Evolutionary conservation across 2,888 invertebrate genomes (phyloP).

Genomic region (Sesia bembeciformis): DNA sequence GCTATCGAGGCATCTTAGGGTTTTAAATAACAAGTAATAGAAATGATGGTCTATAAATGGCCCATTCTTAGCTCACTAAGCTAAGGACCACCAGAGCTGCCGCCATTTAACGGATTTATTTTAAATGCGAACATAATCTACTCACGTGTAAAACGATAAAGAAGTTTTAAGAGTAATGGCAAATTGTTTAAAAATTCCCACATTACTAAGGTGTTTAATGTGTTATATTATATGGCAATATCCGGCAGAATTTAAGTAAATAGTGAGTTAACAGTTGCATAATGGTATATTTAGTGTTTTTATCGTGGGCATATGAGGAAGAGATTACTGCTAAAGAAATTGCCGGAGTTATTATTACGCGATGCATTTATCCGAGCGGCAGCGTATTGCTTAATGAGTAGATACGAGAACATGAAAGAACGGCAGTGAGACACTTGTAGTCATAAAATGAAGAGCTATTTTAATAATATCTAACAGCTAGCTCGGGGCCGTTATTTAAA

Average conservation of each 20-base stretch:
- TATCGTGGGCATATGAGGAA: conserved; percentile 12
- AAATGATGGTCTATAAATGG: conserved; percentile 46
- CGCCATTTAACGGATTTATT: background rate
- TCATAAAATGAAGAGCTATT: conserved; percentile 27
- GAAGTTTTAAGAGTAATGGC: background rate
- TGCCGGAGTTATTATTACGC: conserved; percentile 34
- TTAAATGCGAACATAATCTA: background rate
- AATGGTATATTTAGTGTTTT: conserved; percentile 1
- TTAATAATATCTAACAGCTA: conserved; percentile 33
- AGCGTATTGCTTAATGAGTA: conserved; percentile 27
- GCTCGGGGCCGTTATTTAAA: conserved; percentile 17
- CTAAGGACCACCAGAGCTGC: conserved; percentile 36
- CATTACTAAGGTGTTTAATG: background rate
- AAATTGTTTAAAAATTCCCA: background rate
- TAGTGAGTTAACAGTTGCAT: conserved; percentile 1
- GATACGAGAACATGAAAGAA: conserved; percentile 27
- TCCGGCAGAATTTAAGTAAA: conserved; percentile 1
- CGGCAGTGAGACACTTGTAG: conserved; percentile 30
- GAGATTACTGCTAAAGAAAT: conserved; percentile 26
- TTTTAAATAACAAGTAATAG: conserved; percentile 42
- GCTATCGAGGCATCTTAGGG: conserved; percentile 29
- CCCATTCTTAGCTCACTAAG: conserved; percentile 31
- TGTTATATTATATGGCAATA: conserved; percentile 9
- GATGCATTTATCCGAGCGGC: conserved; percentile 23
- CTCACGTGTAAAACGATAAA: background rate